Evolutionary conservation across 2,113 vertebrate genomes (phyloP).

Genomic region (Lepus europaeus): DNA sequence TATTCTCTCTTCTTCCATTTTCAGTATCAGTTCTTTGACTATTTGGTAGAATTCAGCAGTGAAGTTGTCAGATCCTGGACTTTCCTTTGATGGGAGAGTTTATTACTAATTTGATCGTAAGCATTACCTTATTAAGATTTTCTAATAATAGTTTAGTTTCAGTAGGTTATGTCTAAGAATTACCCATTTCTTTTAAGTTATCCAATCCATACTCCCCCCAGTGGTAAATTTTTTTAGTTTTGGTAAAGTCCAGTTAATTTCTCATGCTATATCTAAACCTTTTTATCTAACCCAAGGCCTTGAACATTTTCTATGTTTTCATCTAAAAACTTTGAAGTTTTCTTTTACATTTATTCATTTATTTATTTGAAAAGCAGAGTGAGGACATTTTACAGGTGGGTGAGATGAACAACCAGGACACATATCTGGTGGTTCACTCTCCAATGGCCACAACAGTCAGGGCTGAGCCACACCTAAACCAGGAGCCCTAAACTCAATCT

Average conservation of each 20-base stretch:
- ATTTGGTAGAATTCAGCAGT: no score
- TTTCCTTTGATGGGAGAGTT: not conserved
- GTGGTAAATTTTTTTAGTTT: constrained; percentile 41
- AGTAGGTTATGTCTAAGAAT: not conserved
- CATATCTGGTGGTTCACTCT: no score
- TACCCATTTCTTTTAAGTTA: not conserved
- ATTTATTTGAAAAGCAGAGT: no score
- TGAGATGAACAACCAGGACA: no score
- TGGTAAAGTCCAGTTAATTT: not conserved
- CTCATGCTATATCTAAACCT: constrained; percentile 3
- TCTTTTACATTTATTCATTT: not conserved
- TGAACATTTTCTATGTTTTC: constrained; percentile 21
- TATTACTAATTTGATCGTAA: not conserved
- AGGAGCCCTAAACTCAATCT: no score
- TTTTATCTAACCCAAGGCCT: not conserved
- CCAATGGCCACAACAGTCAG: no score
- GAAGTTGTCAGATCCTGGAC: not conserved
- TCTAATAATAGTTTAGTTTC: not conserved
- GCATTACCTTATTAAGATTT: not conserved
- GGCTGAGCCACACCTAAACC: no score
- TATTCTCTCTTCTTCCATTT: no score
- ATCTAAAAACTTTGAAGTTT: constrained; percentile 14
- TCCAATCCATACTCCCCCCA: not conserved
- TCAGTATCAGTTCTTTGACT: no score
- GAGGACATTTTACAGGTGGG: no score